Evolutionary conservation across 2,888 invertebrate species (phyloP), one percentile per base, ranked within the genome.

Genomic region (Keiferia lycopersicella): DNA sequence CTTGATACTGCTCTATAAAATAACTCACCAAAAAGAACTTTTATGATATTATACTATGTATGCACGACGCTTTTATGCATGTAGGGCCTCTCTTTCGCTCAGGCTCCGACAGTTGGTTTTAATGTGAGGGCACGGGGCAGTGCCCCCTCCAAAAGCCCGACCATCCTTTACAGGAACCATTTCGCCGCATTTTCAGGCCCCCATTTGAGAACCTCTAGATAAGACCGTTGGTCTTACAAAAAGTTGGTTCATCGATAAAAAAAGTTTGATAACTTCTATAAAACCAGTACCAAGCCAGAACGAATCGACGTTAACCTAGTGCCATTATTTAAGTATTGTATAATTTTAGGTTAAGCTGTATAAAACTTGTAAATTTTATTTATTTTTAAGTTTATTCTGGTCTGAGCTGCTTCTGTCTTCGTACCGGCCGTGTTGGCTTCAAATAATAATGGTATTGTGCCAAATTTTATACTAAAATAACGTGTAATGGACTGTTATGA

Each of bases 311-410:
- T 26, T n/a, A 18, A 61, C 53, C 67, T 73, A 69, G 75, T 75
- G 78, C 76, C 73, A 76, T 73, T 75, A 78, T 18, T 73, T 73
- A 71, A 71, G 69, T 73, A 69, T 34, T 76, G 75, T 77, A 76
- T 70, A 71, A 75, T 75, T 71, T 63, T 78, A 77, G 73, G 72
- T 53, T 74, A 73, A 71, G 69, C 65, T 75, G 74, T 75, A 74
- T 73, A 76, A 61, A 53, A 53, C 14, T 62, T 81, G 76, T 81
- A 22, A 79, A 73, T 80, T 76, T 77, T 78, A 84, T 83, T 84
- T 84, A 83, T 84, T 82, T 74, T 73, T 82, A 84, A 83, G 83
- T 80, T 79, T 77, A 73, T 56, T 73, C 69, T 67, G 71, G 67
- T 73, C 75, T 71, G 64, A 62, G 59, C 62, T 18, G 64, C 66